Evolutionary conservation across 1,140 invertebrate species (phyloP).

Genomic region (Wasmannia auropunctata): DNA sequence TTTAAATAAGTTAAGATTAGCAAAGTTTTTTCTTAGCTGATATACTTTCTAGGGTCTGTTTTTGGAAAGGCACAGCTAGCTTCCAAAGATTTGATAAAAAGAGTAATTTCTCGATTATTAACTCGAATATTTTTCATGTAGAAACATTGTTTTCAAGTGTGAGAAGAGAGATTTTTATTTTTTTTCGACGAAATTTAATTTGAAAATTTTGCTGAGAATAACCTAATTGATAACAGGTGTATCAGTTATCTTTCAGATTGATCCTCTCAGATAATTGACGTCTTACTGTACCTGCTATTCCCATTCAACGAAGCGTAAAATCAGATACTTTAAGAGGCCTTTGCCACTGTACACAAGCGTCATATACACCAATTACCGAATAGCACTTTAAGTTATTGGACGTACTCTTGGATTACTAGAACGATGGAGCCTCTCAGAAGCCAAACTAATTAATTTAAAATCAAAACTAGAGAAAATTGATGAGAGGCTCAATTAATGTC

Average conservation of each 20-base stretch:
- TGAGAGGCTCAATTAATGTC: not conserved
- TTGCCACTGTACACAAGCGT: not conserved
- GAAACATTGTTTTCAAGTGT: not conserved
- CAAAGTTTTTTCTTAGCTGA: not conserved
- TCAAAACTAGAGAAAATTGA: not conserved
- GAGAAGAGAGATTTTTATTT: not conserved
- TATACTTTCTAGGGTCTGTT: not conserved
- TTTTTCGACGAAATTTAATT: not conserved
- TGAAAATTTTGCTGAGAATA: not conserved
- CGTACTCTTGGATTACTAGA: not conserved
- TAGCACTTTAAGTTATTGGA: not conserved
- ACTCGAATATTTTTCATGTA: not conserved
- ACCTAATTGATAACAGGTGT: constrained; percentile 12
- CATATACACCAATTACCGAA: not conserved
- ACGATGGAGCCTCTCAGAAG: not conserved
- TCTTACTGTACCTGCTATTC: not conserved
- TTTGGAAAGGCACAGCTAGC: not conserved
- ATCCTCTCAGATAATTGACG: not conserved
- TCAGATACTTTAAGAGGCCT: constrained; percentile 5
- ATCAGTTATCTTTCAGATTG: not conserved
- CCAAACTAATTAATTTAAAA: not conserved
- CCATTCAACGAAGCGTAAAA: constrained; percentile 28
- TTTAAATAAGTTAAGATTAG: not conserved
- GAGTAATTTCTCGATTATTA: not conserved
- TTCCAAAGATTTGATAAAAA: not conserved